Conservation (phyloP, 2,888 invertebrate species). For the Chouioia cunea region DNA sequence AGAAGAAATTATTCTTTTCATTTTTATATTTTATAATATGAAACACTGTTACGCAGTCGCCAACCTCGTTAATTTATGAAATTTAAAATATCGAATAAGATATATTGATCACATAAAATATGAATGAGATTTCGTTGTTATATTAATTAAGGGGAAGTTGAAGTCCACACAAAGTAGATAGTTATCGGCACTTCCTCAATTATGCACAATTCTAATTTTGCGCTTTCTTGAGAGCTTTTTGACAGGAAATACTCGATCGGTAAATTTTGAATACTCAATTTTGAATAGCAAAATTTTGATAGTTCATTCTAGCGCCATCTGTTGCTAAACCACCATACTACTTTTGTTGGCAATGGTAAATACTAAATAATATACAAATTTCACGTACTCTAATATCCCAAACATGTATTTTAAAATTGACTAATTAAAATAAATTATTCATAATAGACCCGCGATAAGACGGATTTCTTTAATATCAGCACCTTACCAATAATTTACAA, state of each 20-base stretch:
- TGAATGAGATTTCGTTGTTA: neutral
- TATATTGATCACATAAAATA: neutral
- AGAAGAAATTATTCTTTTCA: too few species aligned
- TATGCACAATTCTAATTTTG: neutral
- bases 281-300: too few species aligned
- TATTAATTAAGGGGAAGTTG: too few species aligned
- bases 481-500: conserved; percentile 3
- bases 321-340: neutral
- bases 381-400: too few species aligned
- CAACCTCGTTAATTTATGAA: conserved; percentile 1
- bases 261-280: conserved; percentile 5
- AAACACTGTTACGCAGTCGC: too few species aligned
- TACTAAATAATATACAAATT: too few species aligned
- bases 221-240: neutral
- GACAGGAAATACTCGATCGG: conserved; percentile 11
- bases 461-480: conserved; percentile 6
- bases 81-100: neutral
- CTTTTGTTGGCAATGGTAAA: too few species aligned
- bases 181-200: too few species aligned
- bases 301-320: conserved; percentile 33
- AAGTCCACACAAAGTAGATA: too few species aligned
- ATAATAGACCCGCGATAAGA: conserved; percentile 15
- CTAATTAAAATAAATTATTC: neutral
- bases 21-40: conserved; percentile 5
- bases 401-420: neutral